These are phyloP conservation scores for Melikaiella ostensackeni DNA, from an alignment of 2,888 invertebrate species.

Conservation along the genomic window DNA sequence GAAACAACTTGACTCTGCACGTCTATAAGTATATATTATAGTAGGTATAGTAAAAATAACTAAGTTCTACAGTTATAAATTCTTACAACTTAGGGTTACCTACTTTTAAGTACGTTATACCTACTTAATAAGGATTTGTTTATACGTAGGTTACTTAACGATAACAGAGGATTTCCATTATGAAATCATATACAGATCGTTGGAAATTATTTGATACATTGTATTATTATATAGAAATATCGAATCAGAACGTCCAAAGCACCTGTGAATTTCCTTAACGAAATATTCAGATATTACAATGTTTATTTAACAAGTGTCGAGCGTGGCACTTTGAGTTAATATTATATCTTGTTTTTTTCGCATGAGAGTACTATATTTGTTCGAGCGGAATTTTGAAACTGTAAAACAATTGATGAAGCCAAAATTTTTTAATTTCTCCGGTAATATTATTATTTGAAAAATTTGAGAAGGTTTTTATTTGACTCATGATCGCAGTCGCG, in stretches of 20 bases:
- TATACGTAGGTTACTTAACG: neutral
- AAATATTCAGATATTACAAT: neutral
- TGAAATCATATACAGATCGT: neutral
- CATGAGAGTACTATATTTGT: no score
- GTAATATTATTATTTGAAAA: no score
- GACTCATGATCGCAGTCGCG: no score
- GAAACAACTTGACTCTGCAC: neutral
- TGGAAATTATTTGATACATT: neutral
- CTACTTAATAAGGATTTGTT: neutral
- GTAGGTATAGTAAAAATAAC: neutral
- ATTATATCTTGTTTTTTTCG: no score
- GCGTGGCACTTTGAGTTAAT: no score
- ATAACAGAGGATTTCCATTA: neutral
- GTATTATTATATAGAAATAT: neutral
- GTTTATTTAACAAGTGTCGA: neutral
- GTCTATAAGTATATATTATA: neutral
- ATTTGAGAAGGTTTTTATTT: no score
- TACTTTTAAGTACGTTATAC: neutral
- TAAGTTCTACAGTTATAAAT: neutral
- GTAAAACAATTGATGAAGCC: no score
- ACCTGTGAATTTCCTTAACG: neutral
- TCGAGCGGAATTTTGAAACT: no score
- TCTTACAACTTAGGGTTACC: neutral
- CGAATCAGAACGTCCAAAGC: slow-evolving; percentile 4
- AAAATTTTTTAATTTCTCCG: no score